phyloP scores from a whole-genome alignment of 2,113 vertebrate genomes.

The Grus americana region DNA sequence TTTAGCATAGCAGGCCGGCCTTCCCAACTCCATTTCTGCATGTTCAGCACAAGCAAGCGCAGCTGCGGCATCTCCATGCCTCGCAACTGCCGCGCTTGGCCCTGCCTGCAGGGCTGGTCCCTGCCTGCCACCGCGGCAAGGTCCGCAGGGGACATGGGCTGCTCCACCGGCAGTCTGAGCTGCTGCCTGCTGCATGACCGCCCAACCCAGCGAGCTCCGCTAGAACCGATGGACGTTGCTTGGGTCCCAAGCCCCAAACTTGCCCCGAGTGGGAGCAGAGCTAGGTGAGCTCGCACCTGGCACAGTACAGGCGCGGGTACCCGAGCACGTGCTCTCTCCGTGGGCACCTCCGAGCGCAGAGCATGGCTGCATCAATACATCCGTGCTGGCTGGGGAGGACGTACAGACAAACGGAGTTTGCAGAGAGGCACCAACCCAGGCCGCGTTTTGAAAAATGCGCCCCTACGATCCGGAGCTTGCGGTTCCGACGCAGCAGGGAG shows the following conservation, averaged over 20 bases:
- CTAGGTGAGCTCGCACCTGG: background rate
- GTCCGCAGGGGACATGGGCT: background rate
- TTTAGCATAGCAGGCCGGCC: background rate
- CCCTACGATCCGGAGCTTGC: accelerated
- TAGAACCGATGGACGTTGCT: background rate
- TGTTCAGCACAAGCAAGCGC: background rate
- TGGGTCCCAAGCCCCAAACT: background rate
- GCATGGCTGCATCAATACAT: accelerated
- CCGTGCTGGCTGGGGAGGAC: background rate
- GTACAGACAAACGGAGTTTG: accelerated
- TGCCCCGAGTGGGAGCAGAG: background rate
- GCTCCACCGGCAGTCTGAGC: background rate
- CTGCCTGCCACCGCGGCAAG: background rate
- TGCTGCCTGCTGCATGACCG: background rate
- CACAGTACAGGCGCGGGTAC: accelerated
- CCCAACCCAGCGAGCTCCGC: background rate
- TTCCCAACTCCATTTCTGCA: background rate
- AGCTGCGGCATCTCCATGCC: background rate
- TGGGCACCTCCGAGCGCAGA: accelerated
- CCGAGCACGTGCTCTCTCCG: accelerated
- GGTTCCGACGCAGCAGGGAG: background rate
- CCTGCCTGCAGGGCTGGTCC: background rate
- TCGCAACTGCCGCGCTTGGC: background rate
- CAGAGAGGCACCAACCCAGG: background rate
- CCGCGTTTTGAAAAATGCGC: background rate